phyloP scores from a whole-genome alignment of 2,888 invertebrate genomes.

The Sycophila texana region DNA sequence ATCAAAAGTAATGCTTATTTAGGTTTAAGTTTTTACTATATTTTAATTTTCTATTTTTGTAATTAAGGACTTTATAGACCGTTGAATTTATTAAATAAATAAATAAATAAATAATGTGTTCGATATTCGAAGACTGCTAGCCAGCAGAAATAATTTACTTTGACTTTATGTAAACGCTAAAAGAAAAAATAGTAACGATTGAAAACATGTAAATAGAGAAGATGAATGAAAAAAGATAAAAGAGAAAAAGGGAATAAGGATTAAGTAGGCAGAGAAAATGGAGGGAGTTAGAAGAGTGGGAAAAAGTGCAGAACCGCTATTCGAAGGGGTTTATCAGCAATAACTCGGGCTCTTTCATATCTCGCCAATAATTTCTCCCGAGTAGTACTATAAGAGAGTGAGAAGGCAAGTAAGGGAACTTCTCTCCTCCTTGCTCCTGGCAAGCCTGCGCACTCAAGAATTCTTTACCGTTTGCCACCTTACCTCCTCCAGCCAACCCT shows the following conservation, averaged over 20 bases:
- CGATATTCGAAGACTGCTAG: neutral
- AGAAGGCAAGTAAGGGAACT: constrained; percentile 11
- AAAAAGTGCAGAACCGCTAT: constrained; percentile 54
- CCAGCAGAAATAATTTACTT: neutral
- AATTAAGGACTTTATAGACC: too few species aligned
- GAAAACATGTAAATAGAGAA: too few species aligned
- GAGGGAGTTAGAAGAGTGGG: constrained; percentile 32
- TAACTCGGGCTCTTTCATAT: constrained; percentile 72
- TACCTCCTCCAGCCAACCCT: constrained; percentile 8
- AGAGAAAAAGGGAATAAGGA: constrained; percentile 28
- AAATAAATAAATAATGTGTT: too few species aligned
- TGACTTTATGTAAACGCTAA: too few species aligned
- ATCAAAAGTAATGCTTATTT: too few species aligned
- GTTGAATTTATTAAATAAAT: too few species aligned
- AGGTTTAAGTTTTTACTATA: too few species aligned
- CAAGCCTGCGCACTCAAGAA: constrained; percentile 48
- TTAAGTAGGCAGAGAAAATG: constrained; percentile 51
- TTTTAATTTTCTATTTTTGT: too few species aligned
- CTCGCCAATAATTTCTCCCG: constrained; percentile 71
- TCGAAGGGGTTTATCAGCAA: constrained; percentile 70
- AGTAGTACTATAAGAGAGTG: constrained; percentile 56
- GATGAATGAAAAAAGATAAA: constrained; percentile 5
- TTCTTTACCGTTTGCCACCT: constrained; percentile 53
- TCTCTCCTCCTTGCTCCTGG: constrained; percentile 1
- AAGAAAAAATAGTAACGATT: too few species aligned